Conservation (phyloP, 2,113 vertebrate genomes). For the Phasianus colchicus region DNA sequence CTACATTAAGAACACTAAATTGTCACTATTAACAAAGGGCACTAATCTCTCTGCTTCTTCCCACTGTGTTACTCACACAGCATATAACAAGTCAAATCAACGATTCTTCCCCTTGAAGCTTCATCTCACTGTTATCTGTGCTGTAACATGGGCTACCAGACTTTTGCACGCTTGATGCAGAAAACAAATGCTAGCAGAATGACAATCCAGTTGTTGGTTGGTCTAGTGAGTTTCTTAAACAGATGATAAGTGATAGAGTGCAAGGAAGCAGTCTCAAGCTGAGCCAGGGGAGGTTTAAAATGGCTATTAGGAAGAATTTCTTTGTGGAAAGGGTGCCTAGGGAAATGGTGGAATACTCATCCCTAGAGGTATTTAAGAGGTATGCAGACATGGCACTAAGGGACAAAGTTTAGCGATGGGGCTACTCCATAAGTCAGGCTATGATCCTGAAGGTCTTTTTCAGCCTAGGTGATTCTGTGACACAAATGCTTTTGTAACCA, state of each 20-base stretch:
- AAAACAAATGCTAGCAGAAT: neutral
- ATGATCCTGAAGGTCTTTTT: neutral
- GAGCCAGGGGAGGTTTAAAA: neutral
- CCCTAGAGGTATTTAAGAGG: neutral
- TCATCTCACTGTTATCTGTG: neutral
- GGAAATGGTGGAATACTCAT: neutral
- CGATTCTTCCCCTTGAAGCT: neutral
- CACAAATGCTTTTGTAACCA: rapidly evolving
- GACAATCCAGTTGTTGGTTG: neutral
- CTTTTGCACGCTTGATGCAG: neutral
- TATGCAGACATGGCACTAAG: neutral
- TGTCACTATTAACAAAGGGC: neutral
- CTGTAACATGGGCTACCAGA: neutral
- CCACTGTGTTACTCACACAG: neutral
- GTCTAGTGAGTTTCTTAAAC: neutral
- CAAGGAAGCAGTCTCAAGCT: neutral
- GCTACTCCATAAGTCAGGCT: neutral
- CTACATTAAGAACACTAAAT: neutral
- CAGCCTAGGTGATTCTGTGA: neutral
- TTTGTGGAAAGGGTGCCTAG: neutral
- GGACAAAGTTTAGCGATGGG: neutral
- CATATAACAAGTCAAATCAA: neutral
- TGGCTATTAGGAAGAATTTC: neutral
- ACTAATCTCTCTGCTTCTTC: neutral
- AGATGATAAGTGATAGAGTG: neutral